Evolutionary conservation across 2,113 vertebrate genomes (phyloP).

Genomic region (Cichladusa arquata): DNA sequence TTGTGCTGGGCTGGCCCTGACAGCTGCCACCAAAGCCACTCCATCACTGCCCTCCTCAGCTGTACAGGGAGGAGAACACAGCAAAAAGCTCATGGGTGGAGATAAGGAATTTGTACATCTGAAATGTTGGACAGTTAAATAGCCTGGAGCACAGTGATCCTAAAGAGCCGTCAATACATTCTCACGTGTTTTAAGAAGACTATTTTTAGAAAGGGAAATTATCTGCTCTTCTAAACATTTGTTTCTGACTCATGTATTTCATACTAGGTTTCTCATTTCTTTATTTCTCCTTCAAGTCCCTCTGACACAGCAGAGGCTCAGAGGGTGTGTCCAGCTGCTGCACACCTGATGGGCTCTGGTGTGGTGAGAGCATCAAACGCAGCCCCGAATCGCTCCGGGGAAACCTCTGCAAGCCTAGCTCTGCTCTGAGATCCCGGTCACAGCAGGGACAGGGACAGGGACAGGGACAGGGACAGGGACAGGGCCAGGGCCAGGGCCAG

Average conservation of each 20-base stretch:
- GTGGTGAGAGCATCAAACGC: fast-evolving
- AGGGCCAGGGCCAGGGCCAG: neutral
- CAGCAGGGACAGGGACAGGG: neutral
- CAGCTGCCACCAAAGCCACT: neutral
- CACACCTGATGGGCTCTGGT: neutral
- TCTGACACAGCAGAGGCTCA: neutral
- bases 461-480: neutral
- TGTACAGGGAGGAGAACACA: neutral
- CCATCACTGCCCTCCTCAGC: neutral
- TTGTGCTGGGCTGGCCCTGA: neutral
- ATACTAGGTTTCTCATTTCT: neutral
- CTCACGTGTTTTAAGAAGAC: neutral
- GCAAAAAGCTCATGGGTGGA: neutral
- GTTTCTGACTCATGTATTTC: neutral
- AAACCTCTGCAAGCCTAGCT: fast-evolving
- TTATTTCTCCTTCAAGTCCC: neutral
- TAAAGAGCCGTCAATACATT: neutral
- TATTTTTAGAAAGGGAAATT: neutral
- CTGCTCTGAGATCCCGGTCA: neutral
- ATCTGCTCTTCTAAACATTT: neutral
- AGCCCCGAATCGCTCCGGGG: fast-evolving
- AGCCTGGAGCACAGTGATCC: neutral
- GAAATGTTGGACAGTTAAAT: neutral
- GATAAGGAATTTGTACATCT: neutral
- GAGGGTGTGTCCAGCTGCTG: neutral